Conservation (phyloP, 2,113 vertebrate species). For the Gila orcuttii region DNA sequence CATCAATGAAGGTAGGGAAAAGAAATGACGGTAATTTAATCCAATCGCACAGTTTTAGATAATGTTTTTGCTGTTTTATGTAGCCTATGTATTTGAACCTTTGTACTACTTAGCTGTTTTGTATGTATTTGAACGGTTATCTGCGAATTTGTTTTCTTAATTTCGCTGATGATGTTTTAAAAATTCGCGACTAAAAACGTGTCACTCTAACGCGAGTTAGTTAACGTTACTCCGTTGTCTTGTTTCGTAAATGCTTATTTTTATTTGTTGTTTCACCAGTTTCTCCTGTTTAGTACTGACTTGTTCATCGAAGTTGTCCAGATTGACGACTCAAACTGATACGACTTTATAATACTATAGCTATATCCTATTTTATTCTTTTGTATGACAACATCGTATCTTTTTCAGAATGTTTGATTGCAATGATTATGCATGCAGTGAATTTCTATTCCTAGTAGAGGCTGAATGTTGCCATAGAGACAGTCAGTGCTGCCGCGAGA, state of each 20-base stretch:
- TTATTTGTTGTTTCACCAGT: not conserved
- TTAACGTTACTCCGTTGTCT: not conserved
- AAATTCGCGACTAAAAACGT: not conserved
- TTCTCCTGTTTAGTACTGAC: slow-evolving; percentile 35
- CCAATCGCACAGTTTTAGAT: not conserved
- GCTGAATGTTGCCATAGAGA: slow-evolving; percentile 7
- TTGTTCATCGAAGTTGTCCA: not conserved
- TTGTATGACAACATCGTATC: not conserved
- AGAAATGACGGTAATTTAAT: slow-evolving; percentile 27
- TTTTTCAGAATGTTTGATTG: not conserved
- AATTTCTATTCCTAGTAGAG: not conserved
- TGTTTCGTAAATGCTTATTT: not conserved
- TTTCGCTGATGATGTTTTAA: not conserved
- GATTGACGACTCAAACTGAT: not conserved
- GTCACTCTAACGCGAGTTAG: not conserved
- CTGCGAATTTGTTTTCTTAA: not conserved
- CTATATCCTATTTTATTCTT: too few relatives aligned
- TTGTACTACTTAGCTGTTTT: not conserved
- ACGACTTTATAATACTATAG: not conserved
- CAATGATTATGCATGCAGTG: not conserved
- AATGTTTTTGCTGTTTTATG: not conserved
- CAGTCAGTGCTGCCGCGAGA: not conserved
- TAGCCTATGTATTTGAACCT: not conserved
- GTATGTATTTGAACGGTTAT: too few relatives aligned
- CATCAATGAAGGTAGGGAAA: slow-evolving; percentile 78